Evolutionary conservation across 2,113 vertebrate species (phyloP).

Genomic region (Rhea americana): DNA sequence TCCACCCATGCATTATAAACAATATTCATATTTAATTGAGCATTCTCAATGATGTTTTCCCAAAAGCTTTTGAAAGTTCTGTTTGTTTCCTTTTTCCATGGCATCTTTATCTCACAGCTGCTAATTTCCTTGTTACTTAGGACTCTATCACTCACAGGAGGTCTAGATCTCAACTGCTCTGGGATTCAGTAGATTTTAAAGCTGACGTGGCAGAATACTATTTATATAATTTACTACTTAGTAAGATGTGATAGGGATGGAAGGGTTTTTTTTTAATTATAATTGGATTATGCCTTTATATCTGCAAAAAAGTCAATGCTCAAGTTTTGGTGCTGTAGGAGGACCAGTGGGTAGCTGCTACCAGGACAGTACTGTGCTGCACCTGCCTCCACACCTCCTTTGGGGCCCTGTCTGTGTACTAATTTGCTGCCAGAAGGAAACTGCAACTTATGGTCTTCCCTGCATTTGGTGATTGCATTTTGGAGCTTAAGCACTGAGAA

Average conservation of each 20-base stretch:
- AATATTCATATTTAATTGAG: slow-evolving; percentile 21
- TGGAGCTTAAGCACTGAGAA: neutral
- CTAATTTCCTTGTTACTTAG: neutral
- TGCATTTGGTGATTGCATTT: neutral
- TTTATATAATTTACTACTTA: neutral
- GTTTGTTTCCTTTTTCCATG: neutral
- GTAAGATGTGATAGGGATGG: neutral
- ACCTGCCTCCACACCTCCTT: neutral
- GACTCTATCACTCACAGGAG: neutral
- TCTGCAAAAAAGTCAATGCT: neutral
- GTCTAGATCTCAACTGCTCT: neutral
- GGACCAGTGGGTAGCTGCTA: neutral
- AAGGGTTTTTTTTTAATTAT: neutral
- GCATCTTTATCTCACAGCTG: neutral
- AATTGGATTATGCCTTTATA: neutral
- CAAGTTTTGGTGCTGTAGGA: neutral
- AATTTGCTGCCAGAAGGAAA: neutral
- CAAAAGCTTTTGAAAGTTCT: neutral
- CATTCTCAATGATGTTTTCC: neutral
- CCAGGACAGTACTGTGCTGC: fast-evolving
- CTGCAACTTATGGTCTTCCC: neutral
- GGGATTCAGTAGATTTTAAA: neutral
- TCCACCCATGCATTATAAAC: neutral
- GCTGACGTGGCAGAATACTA: neutral
- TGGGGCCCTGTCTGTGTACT: neutral